Base-by-base conservation (phyloP, 2,113 vertebrate species). In the Atractosteus spatula region DNA sequence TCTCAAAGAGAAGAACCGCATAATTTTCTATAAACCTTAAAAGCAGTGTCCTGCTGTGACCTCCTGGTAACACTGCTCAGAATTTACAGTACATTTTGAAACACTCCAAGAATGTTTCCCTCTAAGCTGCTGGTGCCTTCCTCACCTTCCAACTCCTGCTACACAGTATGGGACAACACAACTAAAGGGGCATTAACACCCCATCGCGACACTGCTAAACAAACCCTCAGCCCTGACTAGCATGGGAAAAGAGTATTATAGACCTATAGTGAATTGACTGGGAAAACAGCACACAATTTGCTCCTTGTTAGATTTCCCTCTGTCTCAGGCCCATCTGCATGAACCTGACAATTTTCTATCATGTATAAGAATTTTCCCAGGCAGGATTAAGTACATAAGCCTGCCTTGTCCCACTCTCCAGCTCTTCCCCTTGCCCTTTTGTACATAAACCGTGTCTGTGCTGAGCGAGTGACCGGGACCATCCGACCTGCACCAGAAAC, bases 141-240 rank as follows among this genome's bases (percentile, higher is more conserved):
- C 66, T 69, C 62, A 72, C 65, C 76, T 73, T 78, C 76, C 55
- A 67, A 55, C 79, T 71, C 74, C 69, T 76, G 43, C 10, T 13
- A 63, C 14, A 12, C n/a, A 29, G 56, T n/a, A 4, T 59, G 6
- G 74, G 84, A 78, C 79, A 81, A 87, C 84, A 86, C 83, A 83
- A 87, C 87, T 87, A 85, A 85, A 84, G 83, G 88, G 80, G 76
- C 83, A 89, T 89, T 89, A 88, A 87, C 84, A 67, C 68, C 71
- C 75, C 72, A 73, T 83, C 80, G 86, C 7, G 64, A 89, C 76
- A 79, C 63, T 47, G 29, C 84, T 85, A 72, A 86, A 81, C 82
- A 89, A 89, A 87, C 68, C 11, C 13, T 16, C 41, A 76, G 81
- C 79, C 79, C 80, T 69, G 78, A 79, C 11, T 74, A 84, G 85